Conservation (phyloP, 1,140 invertebrate species). For the Cydia splendana region DNA sequence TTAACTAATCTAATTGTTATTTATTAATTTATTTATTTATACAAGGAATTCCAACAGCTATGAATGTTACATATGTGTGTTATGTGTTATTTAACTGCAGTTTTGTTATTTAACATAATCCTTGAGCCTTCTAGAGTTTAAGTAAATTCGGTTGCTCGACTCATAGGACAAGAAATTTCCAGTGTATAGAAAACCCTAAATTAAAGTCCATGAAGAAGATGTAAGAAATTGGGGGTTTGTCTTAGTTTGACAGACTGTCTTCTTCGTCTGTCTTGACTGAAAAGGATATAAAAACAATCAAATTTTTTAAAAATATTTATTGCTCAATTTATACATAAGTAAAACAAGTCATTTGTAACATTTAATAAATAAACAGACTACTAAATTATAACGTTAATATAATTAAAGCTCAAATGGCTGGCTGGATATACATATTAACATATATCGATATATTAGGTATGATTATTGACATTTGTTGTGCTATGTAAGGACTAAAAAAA, state of each 20-base stretch:
- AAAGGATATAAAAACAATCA: neutral
- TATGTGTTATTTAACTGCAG: no score
- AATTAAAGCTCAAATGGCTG: slow-evolving; percentile 18
- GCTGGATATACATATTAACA: neutral
- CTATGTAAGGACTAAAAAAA: neutral
- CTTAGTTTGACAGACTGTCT: no score
- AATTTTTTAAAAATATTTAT: neutral
- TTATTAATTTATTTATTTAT: no score
- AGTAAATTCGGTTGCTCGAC: no score
- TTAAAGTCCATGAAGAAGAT: neutral
- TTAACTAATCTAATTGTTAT: no score
- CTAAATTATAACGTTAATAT: neutral
- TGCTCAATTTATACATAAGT: neutral
- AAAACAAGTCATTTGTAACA: neutral
- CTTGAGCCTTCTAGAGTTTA: no score
- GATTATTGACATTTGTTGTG: neutral
- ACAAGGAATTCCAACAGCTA: no score
- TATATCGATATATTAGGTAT: neutral
- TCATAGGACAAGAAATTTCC: no score
- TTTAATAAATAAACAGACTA: neutral
- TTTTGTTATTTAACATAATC: no score
- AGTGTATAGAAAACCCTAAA: neutral
- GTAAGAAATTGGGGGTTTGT: neutral
- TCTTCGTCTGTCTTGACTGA: neutral
- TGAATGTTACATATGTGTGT: no score